Conservation (phyloP, 2,888 invertebrate genomes). For the Chloromyia formosa region DNA sequence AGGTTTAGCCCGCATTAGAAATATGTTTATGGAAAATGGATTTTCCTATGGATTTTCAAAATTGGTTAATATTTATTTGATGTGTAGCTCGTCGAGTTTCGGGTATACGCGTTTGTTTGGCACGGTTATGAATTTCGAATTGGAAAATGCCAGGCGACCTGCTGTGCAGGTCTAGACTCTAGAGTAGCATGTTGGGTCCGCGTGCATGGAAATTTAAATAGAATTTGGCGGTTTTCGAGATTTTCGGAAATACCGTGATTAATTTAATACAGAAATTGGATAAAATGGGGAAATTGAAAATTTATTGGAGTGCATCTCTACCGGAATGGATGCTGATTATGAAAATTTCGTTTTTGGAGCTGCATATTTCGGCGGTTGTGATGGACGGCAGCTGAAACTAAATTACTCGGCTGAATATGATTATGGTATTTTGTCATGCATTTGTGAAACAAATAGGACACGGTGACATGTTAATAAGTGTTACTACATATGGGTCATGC, state of each 20-base stretch:
- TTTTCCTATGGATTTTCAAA: not conserved
- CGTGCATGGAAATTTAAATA: not conserved
- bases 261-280: not conserved
- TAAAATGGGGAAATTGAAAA: not conserved
- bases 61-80: too few relatives aligned
- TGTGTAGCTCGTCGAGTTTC: too few relatives aligned
- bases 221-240: not conserved
- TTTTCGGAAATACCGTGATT: not conserved
- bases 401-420: too few relatives aligned
- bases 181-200: too few relatives aligned
- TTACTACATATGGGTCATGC: too few relatives aligned
- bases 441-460: too few relatives aligned
- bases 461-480: too few relatives aligned
- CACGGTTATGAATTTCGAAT: not conserved
- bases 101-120: not conserved
- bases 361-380: too few relatives aligned
- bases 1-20: not conserved
- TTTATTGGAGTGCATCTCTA: not conserved
- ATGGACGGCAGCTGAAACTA: too few relatives aligned
- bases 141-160: not conserved
- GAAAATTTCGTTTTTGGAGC: too few relatives aligned
- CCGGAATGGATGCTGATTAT: too few relatives aligned
- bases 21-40: conserved; percentile 10
- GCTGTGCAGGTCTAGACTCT: not conserved
- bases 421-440: too few relatives aligned